phyloP scores from a whole-genome alignment of 2,888 invertebrate species.

The Polydrusus tereticollis region DNA sequence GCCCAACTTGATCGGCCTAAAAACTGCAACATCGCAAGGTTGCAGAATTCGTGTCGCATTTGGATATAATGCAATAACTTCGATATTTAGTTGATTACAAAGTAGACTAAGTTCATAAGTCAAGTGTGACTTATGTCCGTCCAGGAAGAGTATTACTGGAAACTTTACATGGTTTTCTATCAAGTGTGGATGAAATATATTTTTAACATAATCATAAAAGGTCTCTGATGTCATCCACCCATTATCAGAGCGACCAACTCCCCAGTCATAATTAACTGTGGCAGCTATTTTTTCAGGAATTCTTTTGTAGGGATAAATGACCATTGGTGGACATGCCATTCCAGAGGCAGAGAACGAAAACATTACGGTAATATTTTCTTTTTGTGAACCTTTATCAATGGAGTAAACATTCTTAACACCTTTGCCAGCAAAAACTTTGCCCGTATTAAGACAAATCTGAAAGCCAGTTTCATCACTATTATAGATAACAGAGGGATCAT shows the following conservation, averaged over 20 bases:
- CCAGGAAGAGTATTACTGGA: constrained; percentile 44
- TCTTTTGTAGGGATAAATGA: constrained; percentile 32
- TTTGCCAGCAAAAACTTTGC: constrained; percentile 51
- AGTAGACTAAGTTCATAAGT: constrained; percentile 40
- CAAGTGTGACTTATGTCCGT: constrained; percentile 46
- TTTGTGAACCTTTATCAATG: constrained; percentile 51
- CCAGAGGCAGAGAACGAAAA: constrained; percentile 55
- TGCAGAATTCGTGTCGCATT: constrained; percentile 41
- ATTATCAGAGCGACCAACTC: constrained; percentile 31
- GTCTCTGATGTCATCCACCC: constrained; percentile 41
- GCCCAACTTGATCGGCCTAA: constrained; percentile 29
- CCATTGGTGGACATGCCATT: constrained; percentile 27
- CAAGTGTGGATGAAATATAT: constrained; percentile 39
- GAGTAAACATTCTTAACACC: constrained; percentile 54
- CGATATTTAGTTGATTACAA: constrained; percentile 43
- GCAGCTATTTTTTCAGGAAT: constrained; percentile 15
- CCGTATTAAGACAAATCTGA: constrained; percentile 52
- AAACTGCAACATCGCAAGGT: constrained; percentile 45
- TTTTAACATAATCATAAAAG: constrained; percentile 43
- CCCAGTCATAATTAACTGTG: constrained; percentile 29
- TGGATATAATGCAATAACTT: constrained; percentile 46
- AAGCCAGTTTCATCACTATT: constrained; percentile 58
- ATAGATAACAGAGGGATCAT: constrained; percentile 54
- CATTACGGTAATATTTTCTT: constrained; percentile 56
- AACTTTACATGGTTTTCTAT: constrained; percentile 6